Percentiles rank a stretch among this genome's conserved stretches.
Evolutionary conservation across 2,113 vertebrate species (phyloP).

Genomic region (Nyctibius bracteatus): DNA sequence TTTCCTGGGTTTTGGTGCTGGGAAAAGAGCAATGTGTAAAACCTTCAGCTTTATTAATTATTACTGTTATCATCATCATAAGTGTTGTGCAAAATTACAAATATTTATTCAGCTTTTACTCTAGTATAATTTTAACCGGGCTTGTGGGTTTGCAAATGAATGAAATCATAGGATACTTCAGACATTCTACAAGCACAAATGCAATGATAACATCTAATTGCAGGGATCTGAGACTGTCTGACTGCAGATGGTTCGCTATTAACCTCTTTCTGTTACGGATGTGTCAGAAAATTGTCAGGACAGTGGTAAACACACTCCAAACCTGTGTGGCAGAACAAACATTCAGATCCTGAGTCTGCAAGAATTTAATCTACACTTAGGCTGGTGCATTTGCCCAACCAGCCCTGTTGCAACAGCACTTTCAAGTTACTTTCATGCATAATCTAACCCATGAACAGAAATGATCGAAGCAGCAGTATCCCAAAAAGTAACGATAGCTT

Average conservation of each 20-base stretch:
- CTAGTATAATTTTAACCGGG: conserved; percentile 6
- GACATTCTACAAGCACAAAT: conserved; percentile 36
- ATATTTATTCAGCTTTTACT: conserved; percentile 17
- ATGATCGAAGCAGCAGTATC: neutral
- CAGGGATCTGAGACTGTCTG: conserved; percentile 48
- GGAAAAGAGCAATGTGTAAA: neutral
- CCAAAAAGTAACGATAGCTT: neutral
- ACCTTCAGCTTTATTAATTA: neutral
- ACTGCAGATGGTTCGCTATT: conserved; percentile 15
- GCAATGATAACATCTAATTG: conserved; percentile 53
- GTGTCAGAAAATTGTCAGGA: neutral
- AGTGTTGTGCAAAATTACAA: neutral
- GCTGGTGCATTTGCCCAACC: neutral
- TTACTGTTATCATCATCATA: neutral
- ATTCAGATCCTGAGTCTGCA: neutral
- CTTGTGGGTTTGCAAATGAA: conserved; percentile 32
- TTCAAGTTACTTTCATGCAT: neutral
- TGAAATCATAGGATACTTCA: conserved; percentile 43
- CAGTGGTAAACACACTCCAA: neutral
- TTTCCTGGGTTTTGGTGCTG: neutral
- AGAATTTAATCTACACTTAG: neutral
- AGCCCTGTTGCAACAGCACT: neutral
- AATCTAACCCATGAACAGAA: neutral
- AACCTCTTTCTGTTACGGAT: neutral
- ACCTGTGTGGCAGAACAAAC: neutral